Conservation (phyloP, 2,113 vertebrate species). For the Aix galericulata region DNA sequence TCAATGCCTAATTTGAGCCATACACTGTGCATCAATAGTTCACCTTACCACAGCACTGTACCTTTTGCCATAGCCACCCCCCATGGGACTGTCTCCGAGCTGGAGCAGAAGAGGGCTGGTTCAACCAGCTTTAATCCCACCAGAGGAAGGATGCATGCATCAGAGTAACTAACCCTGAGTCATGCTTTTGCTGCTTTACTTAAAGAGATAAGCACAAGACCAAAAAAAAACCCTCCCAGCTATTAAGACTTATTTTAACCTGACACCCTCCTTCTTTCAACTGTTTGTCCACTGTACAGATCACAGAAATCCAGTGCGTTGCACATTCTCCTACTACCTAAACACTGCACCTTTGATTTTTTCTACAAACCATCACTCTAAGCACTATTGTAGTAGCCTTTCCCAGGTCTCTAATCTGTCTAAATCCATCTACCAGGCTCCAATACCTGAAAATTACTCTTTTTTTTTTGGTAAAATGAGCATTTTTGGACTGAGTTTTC, state of each 20-base stretch:
- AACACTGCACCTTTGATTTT: background rate
- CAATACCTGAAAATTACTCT: background rate
- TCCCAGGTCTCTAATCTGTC: background rate
- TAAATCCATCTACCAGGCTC: background rate
- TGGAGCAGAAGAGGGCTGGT: background rate
- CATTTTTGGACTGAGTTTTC: background rate
- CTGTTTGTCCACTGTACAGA: background rate
- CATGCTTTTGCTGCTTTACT: background rate
- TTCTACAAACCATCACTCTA: background rate
- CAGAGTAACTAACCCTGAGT: background rate
- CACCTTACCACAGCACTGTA: background rate
- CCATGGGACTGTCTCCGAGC: background rate
- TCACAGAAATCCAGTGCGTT: background rate
- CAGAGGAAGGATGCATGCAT: background rate
- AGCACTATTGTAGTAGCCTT: background rate
- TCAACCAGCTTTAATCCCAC: background rate
- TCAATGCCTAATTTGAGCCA: background rate
- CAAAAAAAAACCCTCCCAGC: background rate
- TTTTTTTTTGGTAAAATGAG: background rate
- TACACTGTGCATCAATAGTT: background rate
- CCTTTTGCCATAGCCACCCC: background rate
- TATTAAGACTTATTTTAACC: background rate
- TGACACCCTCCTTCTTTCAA: fast-evolving
- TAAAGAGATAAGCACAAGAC: background rate
- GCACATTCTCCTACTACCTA: background rate